phyloP scores from a whole-genome alignment of 1,140 invertebrate genomes.

The Drosophila erecta region DNA sequence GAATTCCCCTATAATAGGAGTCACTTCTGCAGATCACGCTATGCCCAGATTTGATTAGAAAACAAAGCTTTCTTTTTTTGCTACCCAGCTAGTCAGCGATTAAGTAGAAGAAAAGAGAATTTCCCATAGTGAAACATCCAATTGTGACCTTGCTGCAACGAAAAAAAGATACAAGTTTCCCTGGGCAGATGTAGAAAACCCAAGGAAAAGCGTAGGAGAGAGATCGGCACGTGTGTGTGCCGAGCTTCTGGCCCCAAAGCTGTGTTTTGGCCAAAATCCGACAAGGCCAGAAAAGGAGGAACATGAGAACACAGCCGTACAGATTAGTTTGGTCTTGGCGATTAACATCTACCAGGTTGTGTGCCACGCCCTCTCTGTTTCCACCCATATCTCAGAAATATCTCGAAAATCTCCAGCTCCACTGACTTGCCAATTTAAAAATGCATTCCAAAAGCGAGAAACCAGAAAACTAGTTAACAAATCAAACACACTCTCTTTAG shows the following conservation, averaged over 20 bases:
- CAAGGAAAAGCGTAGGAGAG: constrained; percentile 21
- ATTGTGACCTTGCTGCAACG: constrained; percentile 38
- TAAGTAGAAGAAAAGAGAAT: constrained; percentile 18
- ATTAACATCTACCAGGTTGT: constrained; percentile 80
- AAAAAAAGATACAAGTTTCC: constrained; percentile 16
- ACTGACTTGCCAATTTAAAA: constrained; percentile 58
- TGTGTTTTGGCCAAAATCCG: constrained; percentile 52
- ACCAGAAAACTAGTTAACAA: constrained; percentile 72
- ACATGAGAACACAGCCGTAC: constrained; percentile 60
- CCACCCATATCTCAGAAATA: neutral
- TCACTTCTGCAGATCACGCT: constrained; percentile 16
- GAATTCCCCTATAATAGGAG: constrained; percentile 12
- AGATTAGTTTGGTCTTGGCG: constrained; percentile 71
- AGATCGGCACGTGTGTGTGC: constrained; percentile 65
- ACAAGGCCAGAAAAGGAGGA: constrained; percentile 49
- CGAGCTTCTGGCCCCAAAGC: constrained; percentile 35
- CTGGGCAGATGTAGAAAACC: constrained; percentile 6
- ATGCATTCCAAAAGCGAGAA: constrained; percentile 80
- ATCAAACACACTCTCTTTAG: constrained; percentile 27
- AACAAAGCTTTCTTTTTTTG: constrained; percentile 14
- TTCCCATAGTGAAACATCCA: constrained; percentile 39
- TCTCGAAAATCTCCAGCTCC: constrained; percentile 22
- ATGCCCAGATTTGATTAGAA: constrained; percentile 35
- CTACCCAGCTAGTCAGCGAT: constrained; percentile 34
- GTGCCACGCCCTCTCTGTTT: constrained; percentile 52